Conservation (phyloP, 1,140 invertebrate species). For the Saccostrea echinata region DNA sequence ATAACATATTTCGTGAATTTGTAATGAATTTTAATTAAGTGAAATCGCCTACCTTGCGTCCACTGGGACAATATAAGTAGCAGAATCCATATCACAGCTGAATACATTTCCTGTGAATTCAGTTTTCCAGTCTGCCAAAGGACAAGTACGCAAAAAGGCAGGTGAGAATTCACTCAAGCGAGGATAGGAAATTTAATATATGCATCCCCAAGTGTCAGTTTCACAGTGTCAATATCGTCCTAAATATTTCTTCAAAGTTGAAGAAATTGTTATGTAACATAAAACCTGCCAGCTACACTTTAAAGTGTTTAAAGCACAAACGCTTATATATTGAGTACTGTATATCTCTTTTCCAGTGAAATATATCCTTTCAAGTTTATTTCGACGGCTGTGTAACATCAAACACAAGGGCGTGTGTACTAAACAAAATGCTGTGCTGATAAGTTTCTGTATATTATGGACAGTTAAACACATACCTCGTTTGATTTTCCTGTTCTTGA, state of each 20-base stretch:
- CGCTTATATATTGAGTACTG: not conserved
- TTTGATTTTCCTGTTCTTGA: not conserved
- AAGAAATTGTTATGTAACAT: not conserved
- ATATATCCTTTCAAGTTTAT: not conserved
- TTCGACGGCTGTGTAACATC: slow-evolving; percentile 24
- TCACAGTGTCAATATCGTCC: not conserved
- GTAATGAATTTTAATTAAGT: not conserved
- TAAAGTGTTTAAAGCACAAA: not conserved
- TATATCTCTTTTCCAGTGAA: not conserved
- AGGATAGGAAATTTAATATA: slow-evolving; percentile 19
- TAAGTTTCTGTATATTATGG: not conserved
- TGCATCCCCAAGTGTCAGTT: slow-evolving; percentile 20
- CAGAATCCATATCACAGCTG: not conserved
- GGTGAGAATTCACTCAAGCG: slow-evolving; percentile 30
- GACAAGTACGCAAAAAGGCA: not conserved
- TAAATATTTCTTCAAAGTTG: not conserved
- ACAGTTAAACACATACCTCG: not conserved
- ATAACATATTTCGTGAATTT: not conserved
- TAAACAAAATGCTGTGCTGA: not conserved
- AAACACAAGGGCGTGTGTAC: not conserved
- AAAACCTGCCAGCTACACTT: not conserved
- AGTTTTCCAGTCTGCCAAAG: not conserved
- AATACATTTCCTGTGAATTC: slow-evolving; percentile 16
- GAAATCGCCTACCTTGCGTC: not conserved
- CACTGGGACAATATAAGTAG: not conserved